phyloP scores from a whole-genome alignment of 2,888 invertebrate species.

The Amiota mariae region DNA sequence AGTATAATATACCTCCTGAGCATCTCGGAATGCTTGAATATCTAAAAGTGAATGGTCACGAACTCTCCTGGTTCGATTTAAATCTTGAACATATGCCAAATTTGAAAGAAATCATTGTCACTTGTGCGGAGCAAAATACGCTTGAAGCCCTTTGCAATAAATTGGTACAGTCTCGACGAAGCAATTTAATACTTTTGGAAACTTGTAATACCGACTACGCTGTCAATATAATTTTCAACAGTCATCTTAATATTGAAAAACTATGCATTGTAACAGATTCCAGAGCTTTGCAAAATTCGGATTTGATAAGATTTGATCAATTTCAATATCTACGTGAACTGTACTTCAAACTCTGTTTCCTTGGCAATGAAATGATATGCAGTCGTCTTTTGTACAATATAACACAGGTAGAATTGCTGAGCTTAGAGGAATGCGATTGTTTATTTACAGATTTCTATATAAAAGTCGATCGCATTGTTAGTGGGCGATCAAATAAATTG shows the following conservation, averaged over 20 bases:
- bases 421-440: slow-evolving; percentile 49
- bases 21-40: slow-evolving; percentile 42
- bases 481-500: slow-evolving; percentile 33
- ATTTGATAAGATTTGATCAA: not conserved
- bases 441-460: slow-evolving; percentile 44
- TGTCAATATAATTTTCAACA: slow-evolving; percentile 28
- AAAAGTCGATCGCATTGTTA: slow-evolving; percentile 31
- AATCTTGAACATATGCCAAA: slow-evolving; percentile 36
- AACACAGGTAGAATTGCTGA: slow-evolving; percentile 39
- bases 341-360: slow-evolving; percentile 44
- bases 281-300: slow-evolving; percentile 31
- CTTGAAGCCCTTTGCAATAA: slow-evolving; percentile 30
- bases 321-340: slow-evolving; percentile 41
- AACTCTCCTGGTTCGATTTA: slow-evolving; percentile 45
- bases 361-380: slow-evolving; percentile 25
- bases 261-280: slow-evolving; percentile 48
- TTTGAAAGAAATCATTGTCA: slow-evolving; percentile 44
- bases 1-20: slow-evolving; percentile 36
- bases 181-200: slow-evolving; percentile 37
- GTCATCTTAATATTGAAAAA: slow-evolving; percentile 37
- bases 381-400: slow-evolving; percentile 37
- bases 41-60: slow-evolving; percentile 43
- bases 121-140: slow-evolving; percentile 13
- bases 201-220: slow-evolving; percentile 21
- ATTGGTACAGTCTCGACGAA: slow-evolving; percentile 19